Conservation (phyloP, 2,113 vertebrate genomes). For the Heterotilapia buettikoferi region DNA sequence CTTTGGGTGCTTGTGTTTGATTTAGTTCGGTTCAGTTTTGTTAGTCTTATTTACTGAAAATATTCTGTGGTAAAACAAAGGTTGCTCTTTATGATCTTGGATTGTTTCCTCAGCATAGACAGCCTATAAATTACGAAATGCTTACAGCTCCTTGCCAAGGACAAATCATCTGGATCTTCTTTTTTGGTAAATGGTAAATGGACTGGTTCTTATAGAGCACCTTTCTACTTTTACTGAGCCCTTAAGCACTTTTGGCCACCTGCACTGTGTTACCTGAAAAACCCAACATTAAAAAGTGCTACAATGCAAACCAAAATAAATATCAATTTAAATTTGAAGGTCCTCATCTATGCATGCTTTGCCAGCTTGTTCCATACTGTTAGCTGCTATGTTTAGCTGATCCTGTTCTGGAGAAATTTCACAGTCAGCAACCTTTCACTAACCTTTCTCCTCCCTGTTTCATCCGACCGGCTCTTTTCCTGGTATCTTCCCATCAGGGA, state of each 20-base stretch:
- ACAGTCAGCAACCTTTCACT: slow-evolving; percentile 5
- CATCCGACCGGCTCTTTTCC: background rate
- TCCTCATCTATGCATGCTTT: background rate
- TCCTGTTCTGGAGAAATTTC: background rate
- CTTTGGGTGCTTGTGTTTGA: background rate
- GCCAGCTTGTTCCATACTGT: background rate
- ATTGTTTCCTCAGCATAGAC: background rate
- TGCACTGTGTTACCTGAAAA: background rate
- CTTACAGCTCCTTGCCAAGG: background rate
- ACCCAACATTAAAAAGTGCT: background rate
- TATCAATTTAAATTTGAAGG: background rate
- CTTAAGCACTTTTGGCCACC: background rate
- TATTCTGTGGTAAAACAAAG: background rate
- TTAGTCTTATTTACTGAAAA: background rate
- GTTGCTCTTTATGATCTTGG: background rate
- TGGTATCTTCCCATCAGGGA: slow-evolving; percentile 15
- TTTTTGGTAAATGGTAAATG: background rate
- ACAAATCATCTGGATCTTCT: background rate
- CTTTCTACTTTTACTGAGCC: background rate
- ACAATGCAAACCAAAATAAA: background rate
- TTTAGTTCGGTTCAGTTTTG: background rate
- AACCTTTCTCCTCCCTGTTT: slow-evolving; percentile 10
- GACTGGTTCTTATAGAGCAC: background rate
- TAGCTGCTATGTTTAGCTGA: background rate
- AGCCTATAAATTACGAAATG: background rate